A percentile compares a stretch with the other conserved stretches of the same genome.
Evolutionary conservation across 2,888 invertebrate genomes (phyloP).

Genomic region (Harpalus rubripes): DNA sequence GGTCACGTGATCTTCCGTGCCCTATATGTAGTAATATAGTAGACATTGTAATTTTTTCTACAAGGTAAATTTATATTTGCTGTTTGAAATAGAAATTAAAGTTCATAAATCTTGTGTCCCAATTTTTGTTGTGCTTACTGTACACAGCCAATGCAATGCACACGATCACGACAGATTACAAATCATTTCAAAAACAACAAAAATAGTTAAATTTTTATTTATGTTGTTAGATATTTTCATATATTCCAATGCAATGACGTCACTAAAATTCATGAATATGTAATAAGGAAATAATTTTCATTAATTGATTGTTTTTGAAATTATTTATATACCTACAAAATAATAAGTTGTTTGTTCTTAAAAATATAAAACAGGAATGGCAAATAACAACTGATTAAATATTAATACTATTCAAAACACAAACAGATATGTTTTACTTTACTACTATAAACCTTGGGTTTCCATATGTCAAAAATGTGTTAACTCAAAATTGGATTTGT

Average conservation of each 20-base stretch:
- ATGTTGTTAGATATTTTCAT: neutral
- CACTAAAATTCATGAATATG: no score
- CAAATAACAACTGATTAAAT: neutral
- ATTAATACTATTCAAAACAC: conserved; percentile 13
- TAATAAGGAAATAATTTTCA: no score
- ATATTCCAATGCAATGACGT: neutral
- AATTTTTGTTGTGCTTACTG: neutral
- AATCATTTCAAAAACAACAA: neutral
- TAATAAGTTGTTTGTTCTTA: neutral
- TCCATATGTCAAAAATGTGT: neutral
- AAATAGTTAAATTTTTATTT: neutral
- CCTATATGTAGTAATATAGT: no score
- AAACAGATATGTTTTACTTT: neutral
- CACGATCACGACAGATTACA: neutral
- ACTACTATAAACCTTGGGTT: conserved; percentile 2
- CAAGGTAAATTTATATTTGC: no score
- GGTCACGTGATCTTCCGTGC: no score
- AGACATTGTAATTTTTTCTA: no score
- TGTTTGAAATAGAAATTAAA: no score
- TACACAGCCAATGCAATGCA: conserved; percentile 5
- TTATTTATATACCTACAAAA: neutral
- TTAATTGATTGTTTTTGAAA: neutral
- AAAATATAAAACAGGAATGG: neutral
- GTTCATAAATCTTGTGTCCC: no score
- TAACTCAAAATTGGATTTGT: neutral